Evolutionary conservation across 2,113 vertebrate genomes (phyloP).

Genomic region (Laticauda laticaudata): DNA sequence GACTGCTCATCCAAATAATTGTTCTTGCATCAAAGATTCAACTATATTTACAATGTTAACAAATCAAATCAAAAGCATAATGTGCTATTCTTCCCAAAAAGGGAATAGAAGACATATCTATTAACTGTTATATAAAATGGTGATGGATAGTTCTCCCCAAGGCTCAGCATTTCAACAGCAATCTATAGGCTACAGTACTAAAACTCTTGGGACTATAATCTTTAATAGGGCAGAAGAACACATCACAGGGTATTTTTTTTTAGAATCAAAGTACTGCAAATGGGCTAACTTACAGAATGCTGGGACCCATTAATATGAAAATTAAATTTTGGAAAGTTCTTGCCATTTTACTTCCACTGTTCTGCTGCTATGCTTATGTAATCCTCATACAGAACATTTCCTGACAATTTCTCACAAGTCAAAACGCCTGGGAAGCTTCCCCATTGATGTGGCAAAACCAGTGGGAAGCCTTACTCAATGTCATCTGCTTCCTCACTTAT

Average conservation of each 20-base stretch:
- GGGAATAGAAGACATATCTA: not conserved
- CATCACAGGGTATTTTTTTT: not conserved
- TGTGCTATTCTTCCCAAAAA: not conserved
- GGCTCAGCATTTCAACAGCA: not conserved
- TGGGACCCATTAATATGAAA: not conserved
- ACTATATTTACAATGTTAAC: not conserved
- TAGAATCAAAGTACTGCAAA: not conserved
- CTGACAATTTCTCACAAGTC: no score
- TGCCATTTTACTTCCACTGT: not conserved
- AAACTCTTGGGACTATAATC: not conserved
- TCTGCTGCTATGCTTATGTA: not conserved
- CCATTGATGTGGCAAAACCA: not conserved
- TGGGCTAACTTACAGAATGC: not conserved
- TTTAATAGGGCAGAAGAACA: not conserved
- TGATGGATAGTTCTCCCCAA: not conserved
- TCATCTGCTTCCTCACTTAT: not conserved
- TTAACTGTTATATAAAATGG: not conserved
- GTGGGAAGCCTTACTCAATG: not conserved
- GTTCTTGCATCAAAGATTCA: not conserved
- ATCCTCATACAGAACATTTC: not conserved
- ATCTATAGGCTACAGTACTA: not conserved
- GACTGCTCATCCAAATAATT: not conserved
- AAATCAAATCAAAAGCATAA: not conserved
- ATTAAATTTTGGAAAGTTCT: not conserved
- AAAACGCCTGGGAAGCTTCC: not conserved